Evolutionary conservation across 2,113 vertebrate species (phyloP).

Genomic region (Pollimyrus isidori): DNA sequence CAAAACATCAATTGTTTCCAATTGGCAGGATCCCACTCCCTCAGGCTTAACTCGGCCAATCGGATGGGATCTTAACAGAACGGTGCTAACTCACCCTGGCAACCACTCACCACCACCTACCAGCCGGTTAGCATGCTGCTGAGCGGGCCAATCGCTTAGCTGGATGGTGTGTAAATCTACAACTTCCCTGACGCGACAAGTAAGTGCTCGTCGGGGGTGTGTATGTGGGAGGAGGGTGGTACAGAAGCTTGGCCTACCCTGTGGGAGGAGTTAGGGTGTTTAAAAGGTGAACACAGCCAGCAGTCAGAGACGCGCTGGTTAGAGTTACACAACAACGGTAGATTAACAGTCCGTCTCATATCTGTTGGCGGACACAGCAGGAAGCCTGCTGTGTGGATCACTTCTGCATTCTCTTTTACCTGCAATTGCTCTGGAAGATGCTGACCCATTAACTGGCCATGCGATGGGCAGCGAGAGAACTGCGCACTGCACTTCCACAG

Average conservation of each 20-base stretch:
- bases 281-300: neutral
- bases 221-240: no score
- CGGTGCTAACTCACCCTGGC: slow-evolving; percentile 49
- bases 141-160: slow-evolving; percentile 34
- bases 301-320: neutral
- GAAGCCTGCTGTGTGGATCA: neutral
- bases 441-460: neutral
- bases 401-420: neutral
- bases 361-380: neutral
- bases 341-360: neutral
- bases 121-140: slow-evolving; percentile 39
- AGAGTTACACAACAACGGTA: neutral
- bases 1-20: slow-evolving; percentile 61
- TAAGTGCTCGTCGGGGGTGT: neutral
- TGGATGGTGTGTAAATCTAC: slow-evolving; percentile 37
- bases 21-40: slow-evolving; percentile 60
- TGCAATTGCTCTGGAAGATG: neutral
- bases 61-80: slow-evolving; percentile 44
- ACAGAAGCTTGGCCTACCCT: neutral
- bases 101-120: slow-evolving; percentile 50
- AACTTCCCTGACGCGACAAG: neutral
- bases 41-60: slow-evolving; percentile 49
- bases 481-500: neutral
- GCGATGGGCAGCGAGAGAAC: neutral
- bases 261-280: neutral